Evolutionary conservation across 1,140 invertebrate species (phyloP).

Genomic region (Aphis craccivora): DNA sequence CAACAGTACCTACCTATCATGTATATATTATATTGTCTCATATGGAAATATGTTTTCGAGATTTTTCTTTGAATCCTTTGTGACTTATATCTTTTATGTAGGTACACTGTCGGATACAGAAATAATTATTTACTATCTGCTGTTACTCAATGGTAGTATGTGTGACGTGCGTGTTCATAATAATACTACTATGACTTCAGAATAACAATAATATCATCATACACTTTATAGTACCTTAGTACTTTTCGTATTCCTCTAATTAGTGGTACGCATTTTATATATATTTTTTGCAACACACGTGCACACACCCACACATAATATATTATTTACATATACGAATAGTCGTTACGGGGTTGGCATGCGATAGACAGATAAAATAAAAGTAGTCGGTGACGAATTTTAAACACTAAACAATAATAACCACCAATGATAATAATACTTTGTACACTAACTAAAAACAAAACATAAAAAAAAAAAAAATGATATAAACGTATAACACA

Average conservation of each 20-base stretch:
- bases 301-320: too few species aligned
- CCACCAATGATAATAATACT: background rate
- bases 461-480: background rate
- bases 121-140: background rate
- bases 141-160: background rate
- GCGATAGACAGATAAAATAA: background rate
- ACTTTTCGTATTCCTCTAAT: background rate
- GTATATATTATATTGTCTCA: too few species aligned
- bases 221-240: background rate
- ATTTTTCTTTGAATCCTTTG: background rate
- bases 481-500: background rate
- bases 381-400: background rate
- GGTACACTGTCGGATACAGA: background rate
- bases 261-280: background rate
- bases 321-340: background rate
- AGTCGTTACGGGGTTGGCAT: background rate
- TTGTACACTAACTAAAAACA: background rate
- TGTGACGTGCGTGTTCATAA: background rate
- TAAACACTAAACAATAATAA: background rate
- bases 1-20: background rate
- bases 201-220: too few species aligned
- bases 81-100: background rate
- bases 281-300: background rate
- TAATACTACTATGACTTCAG: too few species aligned
- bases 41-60: background rate